These are phyloP conservation scores for Apeltes quadracus DNA, from an alignment of 2,113 vertebrate species.

Conservation along the genomic window DNA sequence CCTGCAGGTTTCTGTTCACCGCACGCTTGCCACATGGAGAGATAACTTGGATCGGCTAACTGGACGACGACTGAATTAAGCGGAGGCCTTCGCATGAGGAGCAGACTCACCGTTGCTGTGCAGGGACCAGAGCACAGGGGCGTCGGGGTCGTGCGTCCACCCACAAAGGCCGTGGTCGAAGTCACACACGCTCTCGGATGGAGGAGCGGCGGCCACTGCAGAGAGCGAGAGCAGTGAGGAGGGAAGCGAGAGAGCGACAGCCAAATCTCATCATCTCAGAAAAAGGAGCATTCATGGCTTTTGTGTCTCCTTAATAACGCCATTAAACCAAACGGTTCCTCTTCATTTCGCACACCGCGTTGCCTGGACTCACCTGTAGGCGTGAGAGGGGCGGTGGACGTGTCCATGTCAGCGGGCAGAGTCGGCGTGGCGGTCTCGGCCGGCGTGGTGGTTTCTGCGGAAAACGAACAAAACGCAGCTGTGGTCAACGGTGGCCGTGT, in stretches of 20 bases:
- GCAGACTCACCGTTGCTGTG: conserved; percentile 80
- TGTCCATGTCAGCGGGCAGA: conserved; percentile 73
- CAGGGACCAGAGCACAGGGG: conserved; percentile 86
- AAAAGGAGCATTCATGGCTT: conserved; percentile 9
- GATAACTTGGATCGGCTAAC: conserved; percentile 3
- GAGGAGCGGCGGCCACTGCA: conserved; percentile 60
- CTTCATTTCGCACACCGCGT: not conserved
- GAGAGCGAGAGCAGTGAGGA: conserved; percentile 46
- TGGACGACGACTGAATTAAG: not conserved
- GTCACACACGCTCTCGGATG: conserved; percentile 86
- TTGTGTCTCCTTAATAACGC: conserved; percentile 17
- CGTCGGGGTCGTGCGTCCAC: conserved; percentile 88
- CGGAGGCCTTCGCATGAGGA: conserved; percentile 2
- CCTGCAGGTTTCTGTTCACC: conserved; percentile 21
- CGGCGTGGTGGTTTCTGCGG: conserved; percentile 87
- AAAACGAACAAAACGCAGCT: conserved; percentile 19
- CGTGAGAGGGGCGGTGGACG: conserved; percentile 80
- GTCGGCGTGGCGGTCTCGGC: conserved; percentile 85
- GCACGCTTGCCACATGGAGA: not conserved
- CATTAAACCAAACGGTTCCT: not conserved
- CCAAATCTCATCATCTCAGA: conserved; percentile 26
- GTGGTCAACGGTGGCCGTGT: conserved; percentile 4
- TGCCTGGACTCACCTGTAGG: conserved; percentile 69
- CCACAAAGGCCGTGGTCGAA: conserved; percentile 90
- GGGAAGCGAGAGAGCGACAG: too few species aligned